Evolutionary conservation across 2,113 vertebrate species (phyloP).

Genomic region (Mirza zaza): DNA sequence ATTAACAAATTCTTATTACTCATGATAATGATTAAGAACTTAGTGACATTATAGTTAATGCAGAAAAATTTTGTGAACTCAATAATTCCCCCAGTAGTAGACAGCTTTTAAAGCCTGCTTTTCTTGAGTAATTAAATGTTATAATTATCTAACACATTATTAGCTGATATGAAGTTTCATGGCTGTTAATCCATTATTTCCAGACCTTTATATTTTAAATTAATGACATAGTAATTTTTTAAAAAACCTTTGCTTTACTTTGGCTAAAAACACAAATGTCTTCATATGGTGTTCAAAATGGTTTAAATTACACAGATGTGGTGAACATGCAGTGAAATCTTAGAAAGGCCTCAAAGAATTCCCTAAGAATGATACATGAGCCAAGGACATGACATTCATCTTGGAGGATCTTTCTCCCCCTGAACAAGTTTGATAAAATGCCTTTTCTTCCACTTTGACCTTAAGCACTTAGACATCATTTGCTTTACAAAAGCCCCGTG

Average conservation of each 20-base stretch:
- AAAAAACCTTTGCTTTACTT: conserved; percentile 17
- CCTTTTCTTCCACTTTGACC: conserved; percentile 68
- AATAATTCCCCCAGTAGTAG: conserved; percentile 56
- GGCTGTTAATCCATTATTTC: conserved; percentile 58
- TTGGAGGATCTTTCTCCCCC: conserved; percentile 42
- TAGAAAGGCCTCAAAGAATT: conserved; percentile 31
- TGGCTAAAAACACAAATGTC: conserved; percentile 49
- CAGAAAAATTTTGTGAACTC: conserved; percentile 54
- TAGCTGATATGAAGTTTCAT: conserved; percentile 26
- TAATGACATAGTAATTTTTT: conserved; percentile 24
- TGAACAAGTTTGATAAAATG: conserved; percentile 67
- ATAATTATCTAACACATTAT: conserved; percentile 58
- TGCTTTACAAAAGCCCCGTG: conserved; percentile 52
- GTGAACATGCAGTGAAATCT: conserved; percentile 37
- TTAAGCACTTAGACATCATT: conserved; percentile 63
- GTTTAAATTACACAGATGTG: conserved; percentile 11
- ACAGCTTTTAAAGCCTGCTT: conserved; percentile 53
- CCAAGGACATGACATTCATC: conserved; percentile 56
- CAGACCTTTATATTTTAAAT: conserved; percentile 60
- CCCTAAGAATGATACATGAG: conserved; percentile 23
- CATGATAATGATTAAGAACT: conserved; percentile 45
- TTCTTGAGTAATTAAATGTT: conserved; percentile 62
- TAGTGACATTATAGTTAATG: conserved; percentile 37
- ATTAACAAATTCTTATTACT: conserved; percentile 52
- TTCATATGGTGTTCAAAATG: conserved; percentile 27